A percentile compares a stretch with the other conserved stretches of the same genome.
These are phyloP conservation scores for Phymatocera aterrima DNA, from an alignment of 2,888 invertebrate genomes.

Conservation along the genomic window DNA sequence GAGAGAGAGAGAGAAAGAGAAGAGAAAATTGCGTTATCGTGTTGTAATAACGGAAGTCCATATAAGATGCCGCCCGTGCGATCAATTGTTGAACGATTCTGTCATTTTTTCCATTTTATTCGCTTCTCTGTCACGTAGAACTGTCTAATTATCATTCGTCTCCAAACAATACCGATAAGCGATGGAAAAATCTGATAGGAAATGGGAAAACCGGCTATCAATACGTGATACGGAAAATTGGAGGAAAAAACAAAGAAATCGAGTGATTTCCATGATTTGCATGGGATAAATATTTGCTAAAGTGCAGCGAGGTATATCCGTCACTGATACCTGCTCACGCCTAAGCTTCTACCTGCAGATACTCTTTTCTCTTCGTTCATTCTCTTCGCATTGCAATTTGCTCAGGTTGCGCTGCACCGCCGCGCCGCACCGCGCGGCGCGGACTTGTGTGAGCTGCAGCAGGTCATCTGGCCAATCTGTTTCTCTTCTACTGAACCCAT, in stretches of 20 bases:
- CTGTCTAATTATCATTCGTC: too few relatives aligned
- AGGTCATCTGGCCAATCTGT: conserved; percentile 41
- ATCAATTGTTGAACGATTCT: conserved; percentile 4
- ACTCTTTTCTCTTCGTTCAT: neutral
- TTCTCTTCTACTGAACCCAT: conserved; percentile 38
- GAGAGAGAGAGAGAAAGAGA: neutral
- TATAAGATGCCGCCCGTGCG: neutral
- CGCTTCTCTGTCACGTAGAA: too few relatives aligned
- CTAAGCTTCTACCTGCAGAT: neutral
- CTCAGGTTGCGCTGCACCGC: neutral
- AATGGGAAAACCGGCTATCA: too few relatives aligned
- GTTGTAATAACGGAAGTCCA: neutral
- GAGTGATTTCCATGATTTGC: too few relatives aligned
- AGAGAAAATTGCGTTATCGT: neutral
- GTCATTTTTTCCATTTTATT: neutral
- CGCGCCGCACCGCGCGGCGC: too few relatives aligned
- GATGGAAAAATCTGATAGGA: too few relatives aligned
- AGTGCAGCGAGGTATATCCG: neutral
- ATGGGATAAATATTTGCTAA: too few relatives aligned
- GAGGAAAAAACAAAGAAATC: too few relatives aligned
- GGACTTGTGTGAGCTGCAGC: neutral
- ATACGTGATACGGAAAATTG: too few relatives aligned
- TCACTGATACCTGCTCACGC: conserved; percentile 4
- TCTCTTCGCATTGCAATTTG: conserved; percentile 11
- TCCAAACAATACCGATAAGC: too few relatives aligned